phyloP scores from a whole-genome alignment of 1,140 invertebrate species.

The Drosophila pandora region DNA sequence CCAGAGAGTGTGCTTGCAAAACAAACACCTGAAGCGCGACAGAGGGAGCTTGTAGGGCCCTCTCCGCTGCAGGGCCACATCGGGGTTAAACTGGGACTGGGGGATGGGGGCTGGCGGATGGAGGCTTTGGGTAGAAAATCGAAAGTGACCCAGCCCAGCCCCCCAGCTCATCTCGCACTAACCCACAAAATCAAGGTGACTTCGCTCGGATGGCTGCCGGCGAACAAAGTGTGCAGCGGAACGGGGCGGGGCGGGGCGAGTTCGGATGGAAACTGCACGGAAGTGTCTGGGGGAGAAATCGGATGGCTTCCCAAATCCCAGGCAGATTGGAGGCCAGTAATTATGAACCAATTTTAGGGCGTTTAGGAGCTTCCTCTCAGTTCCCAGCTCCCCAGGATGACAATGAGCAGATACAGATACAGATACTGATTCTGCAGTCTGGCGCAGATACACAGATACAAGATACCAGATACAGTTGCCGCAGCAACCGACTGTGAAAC shows the following conservation, averaged over 20 bases:
- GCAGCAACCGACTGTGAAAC: neutral
- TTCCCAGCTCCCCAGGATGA: conserved; percentile 26
- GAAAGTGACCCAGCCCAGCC: conserved; percentile 28
- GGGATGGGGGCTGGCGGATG: neutral
- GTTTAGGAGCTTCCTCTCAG: conserved; percentile 15
- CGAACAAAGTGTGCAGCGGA: conserved; percentile 11
- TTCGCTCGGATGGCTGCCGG: conserved; percentile 7
- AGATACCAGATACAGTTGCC: conserved; percentile 12
- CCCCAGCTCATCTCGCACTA: conserved; percentile 14
- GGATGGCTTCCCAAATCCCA: no score
- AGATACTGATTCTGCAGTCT: conserved; percentile 6
- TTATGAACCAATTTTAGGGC: no score
- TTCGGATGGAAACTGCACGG: conserved; percentile 1
- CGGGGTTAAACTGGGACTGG: conserved; percentile 16
- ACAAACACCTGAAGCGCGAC: conserved; percentile 48
- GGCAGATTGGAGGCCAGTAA: no score
- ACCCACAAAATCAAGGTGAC: conserved; percentile 43
- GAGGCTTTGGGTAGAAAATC: conserved; percentile 1
- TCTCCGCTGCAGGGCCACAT: conserved; percentile 13
- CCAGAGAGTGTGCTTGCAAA: conserved; percentile 20
- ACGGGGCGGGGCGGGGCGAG: neutral
- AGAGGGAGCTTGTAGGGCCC: conserved; percentile 17
- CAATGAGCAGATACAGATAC: conserved; percentile 50
- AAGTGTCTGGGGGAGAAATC: neutral
- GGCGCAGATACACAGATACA: conserved; percentile 4